Conservation (phyloP, 2,888 invertebrate species). For the Mamestra brassicae region DNA sequence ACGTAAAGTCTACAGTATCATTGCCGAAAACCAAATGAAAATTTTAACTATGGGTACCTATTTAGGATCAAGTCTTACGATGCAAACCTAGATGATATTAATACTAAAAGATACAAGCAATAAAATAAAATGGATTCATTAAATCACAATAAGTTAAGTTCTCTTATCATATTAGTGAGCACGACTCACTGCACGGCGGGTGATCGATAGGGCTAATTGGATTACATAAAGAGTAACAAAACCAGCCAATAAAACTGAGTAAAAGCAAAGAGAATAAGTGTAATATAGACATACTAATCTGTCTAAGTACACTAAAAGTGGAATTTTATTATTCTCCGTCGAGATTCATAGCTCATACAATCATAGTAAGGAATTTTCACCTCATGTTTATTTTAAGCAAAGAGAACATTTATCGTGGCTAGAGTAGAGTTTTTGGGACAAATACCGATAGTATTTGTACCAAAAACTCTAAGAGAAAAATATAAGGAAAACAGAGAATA, state of each 20-base stretch:
- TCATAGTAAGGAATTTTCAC: background rate
- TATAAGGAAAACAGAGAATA: background rate
- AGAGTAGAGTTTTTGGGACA: background rate
- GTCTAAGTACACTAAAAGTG: conserved; percentile 23
- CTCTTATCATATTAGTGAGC: conserved; percentile 56
- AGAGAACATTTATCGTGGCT: background rate
- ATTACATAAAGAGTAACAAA: conserved; percentile 34
- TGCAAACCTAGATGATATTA: no score
- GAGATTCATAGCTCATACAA: conserved; percentile 5
- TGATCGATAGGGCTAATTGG: conserved; percentile 37
- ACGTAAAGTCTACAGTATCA: no score
- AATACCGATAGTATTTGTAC: no score
- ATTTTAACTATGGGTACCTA: no score
- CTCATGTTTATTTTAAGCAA: conserved; percentile 21
- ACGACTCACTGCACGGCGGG: conserved; percentile 37
- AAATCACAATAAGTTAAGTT: conserved; percentile 56
- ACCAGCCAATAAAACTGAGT: conserved; percentile 43
- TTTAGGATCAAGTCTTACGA: no score
- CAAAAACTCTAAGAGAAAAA: background rate
- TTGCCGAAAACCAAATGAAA: no score
- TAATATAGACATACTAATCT: conserved; percentile 36
- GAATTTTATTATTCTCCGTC: conserved; percentile 26
- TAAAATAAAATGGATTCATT: conserved; percentile 39
- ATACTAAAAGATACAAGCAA: background rate
- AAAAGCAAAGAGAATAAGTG: conserved; percentile 35